Conservation (phyloP, 2,113 vertebrate genomes). For the Dasyprocta punctata region DNA sequence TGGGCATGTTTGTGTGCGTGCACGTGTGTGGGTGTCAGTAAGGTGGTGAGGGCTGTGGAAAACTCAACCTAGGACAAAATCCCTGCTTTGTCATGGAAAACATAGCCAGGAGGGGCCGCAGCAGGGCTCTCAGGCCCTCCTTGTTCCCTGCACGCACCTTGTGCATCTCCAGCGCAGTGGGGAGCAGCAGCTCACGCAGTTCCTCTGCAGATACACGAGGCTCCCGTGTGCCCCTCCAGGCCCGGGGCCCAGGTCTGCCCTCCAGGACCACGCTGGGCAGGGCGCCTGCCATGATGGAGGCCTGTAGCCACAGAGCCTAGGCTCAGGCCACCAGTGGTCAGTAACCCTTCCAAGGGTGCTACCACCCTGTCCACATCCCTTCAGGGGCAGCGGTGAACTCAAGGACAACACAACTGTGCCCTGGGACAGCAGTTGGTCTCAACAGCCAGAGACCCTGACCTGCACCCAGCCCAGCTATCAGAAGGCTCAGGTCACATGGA, state of each 20-base stretch:
- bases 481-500: neutral
- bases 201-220: conserved; percentile 83
- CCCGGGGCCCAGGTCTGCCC: conserved; percentile 86
- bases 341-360: neutral
- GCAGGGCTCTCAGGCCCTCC: neutral
- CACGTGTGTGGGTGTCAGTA: neutral
- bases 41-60: neutral
- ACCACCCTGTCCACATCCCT: neutral
- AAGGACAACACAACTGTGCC: neutral
- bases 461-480: neutral
- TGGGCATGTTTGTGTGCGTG: neutral
- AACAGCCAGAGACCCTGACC: neutral
- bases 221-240: conserved; percentile 87
- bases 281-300: conserved; percentile 96
- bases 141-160: conserved; percentile 87
- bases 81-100: neutral
- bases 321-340: neutral
- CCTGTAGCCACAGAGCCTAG: conserved; percentile 84
- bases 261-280: conserved; percentile 92
- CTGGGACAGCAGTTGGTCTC: neutral
- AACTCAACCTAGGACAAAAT: neutral
- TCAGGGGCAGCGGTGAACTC: neutral
- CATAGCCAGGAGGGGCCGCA: neutral
- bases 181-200: conserved; percentile 86
- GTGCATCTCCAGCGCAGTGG: conserved; percentile 90